phyloP scores from a whole-genome alignment of 2,113 vertebrate species.

The Dinomys branickii region DNA sequence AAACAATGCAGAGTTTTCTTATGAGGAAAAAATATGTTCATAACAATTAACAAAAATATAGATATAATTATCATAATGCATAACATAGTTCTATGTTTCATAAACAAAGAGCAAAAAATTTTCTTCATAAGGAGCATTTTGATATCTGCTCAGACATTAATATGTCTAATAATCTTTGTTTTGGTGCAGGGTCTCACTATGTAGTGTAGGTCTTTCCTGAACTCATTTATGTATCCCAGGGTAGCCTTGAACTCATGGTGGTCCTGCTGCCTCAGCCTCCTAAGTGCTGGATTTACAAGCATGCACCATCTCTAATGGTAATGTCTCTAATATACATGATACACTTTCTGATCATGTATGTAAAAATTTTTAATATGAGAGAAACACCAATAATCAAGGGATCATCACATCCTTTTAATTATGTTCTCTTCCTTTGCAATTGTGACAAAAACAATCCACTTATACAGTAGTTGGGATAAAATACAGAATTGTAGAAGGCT shows the following conservation, averaged over 20 bases:
- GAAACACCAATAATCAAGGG: slow-evolving; percentile 9
- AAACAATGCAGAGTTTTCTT: not conserved
- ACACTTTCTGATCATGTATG: not conserved
- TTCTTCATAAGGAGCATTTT: not conserved
- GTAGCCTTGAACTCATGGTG: not conserved
- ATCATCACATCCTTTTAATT: not conserved
- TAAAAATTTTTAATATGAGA: not conserved
- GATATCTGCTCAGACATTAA: not conserved
- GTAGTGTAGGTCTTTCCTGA: not conserved
- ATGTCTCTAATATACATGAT: not conserved
- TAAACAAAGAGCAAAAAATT: not conserved
- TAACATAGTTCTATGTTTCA: not conserved
- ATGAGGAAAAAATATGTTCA: not conserved
- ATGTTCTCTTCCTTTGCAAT: not conserved
- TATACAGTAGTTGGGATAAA: not conserved
- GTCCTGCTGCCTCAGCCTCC: not conserved
- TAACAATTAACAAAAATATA: not conserved
- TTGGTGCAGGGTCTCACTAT: not conserved
- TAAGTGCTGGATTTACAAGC: not conserved
- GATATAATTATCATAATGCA: not conserved
- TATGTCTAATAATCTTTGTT: not conserved
- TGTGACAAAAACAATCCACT: not conserved
- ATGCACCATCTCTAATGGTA: not conserved
- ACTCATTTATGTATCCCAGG: not conserved
- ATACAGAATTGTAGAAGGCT: slow-evolving; percentile 24